Evolutionary conservation across 1,140 invertebrate species (phyloP), one percentile per base, ranked within the genome.

Genomic region (Drosophila baimaii): DNA sequence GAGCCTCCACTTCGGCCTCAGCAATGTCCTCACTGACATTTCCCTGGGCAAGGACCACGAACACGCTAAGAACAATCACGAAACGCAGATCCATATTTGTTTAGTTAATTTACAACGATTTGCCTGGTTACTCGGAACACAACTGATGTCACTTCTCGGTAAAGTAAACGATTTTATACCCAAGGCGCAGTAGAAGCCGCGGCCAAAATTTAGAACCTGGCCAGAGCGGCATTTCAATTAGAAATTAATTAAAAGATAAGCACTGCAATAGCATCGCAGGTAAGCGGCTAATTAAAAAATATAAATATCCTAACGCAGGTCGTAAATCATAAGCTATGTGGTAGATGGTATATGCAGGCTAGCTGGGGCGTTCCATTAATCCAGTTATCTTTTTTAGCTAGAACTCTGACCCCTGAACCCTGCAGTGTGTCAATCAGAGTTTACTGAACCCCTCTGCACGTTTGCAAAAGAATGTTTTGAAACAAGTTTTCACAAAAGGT

Each of bases 201-300:
- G 47, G 23, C 37, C n/a, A 73, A 21, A 17, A 64, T 10, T 35
- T 61, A 29, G 57, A 55, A 29, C 33, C 57, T 77, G 44, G 47
- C 46, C 47, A 41, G 29, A 68, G 72, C 25, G 35, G 66, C 64
- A 54, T 71, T 71, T 56, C 64, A 72, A 78, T 72, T 72, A 72
- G 62, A 65, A 77, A 68, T 72, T 74, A 82, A 69, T 65, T 63
- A 79, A 81, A 81, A 81, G 73, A 62, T 81, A 77, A 80, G 55
- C 59, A 65, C 39, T 27, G 46, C 51, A 72, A 81, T 71, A 41
- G 33, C 62, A 37, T 52, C 27, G 27, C 35, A 23, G 21, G 33
- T 41, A 41, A 43, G 61, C 33, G 23, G 13, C 39, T 47, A 77
- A 66, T 58, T 66, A 58, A 68, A 76, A 66, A 68, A 74, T 43